These are phyloP conservation scores for Tuta absoluta DNA, from an alignment of 2,888 invertebrate species.

Conservation along the genomic window DNA sequence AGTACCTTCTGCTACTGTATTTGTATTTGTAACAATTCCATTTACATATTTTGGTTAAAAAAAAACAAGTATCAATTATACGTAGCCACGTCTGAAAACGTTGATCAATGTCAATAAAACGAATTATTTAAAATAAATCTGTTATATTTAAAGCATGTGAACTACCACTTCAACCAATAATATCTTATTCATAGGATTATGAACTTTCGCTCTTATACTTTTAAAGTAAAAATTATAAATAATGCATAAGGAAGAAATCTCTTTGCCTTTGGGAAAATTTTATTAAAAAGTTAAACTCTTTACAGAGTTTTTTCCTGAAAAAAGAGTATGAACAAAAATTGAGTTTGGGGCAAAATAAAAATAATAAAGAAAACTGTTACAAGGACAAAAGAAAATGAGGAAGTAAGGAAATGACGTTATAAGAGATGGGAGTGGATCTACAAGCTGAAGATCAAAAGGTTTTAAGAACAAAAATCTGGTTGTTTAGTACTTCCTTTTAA, in stretches of 20 bases:
- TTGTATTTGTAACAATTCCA: too few species aligned
- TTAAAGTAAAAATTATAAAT: conserved; percentile 40
- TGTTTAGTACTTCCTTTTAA: neutral
- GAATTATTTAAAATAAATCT: too few species aligned
- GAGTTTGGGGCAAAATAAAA: conserved; percentile 52
- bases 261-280: conserved; percentile 46
- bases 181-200: conserved; percentile 36
- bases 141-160: neutral
- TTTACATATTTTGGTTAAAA: too few species aligned
- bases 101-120: too few species aligned
- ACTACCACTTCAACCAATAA: conserved; percentile 20
- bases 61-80: too few species aligned
- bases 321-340: conserved; percentile 59
- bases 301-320: conserved; percentile 42
- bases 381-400: conserved; percentile 47
- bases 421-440: conserved; percentile 35
- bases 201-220: conserved; percentile 28
- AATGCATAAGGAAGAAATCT: conserved; percentile 43
- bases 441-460: conserved; percentile 15
- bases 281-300: conserved; percentile 55
- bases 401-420: conserved; percentile 52
- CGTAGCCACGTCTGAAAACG: too few species aligned
- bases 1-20: too few species aligned
- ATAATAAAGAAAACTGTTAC: conserved; percentile 48
- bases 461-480: neutral